phyloP scores from a whole-genome alignment of 2,888 invertebrate species.

The Scaptomyza cyrtandrae region DNA sequence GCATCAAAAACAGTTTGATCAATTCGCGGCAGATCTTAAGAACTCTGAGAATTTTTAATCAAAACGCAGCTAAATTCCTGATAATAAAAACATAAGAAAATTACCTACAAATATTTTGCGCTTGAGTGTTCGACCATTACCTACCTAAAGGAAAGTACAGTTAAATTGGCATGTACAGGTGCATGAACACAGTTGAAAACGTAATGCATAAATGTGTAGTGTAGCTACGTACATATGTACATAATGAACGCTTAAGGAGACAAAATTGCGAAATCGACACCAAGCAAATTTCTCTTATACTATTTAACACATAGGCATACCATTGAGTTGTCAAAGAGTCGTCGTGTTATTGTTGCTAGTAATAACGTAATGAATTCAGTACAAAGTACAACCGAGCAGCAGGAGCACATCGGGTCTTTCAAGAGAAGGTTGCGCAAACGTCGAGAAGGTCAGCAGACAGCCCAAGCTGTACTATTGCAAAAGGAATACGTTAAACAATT shows the following conservation, averaged over 20 bases:
- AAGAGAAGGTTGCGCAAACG: slow-evolving; percentile 63
- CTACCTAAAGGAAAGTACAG: too few species aligned
- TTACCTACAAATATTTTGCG: background rate
- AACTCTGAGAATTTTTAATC: background rate
- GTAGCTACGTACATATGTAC: background rate
- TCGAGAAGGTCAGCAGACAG: slow-evolving; percentile 29
- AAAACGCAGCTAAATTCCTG: background rate
- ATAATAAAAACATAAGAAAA: background rate
- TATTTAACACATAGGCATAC: background rate
- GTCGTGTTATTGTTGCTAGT: slow-evolving; percentile 25
- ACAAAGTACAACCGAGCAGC: slow-evolving; percentile 64
- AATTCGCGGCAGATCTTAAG: background rate
- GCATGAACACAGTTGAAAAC: background rate
- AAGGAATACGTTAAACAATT: slow-evolving; percentile 81
- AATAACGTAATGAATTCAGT: slow-evolving; percentile 80
- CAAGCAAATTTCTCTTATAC: background rate
- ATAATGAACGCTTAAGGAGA: background rate
- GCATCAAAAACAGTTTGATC: background rate
- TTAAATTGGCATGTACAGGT: background rate
- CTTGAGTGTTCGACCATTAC: background rate
- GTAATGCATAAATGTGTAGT: background rate
- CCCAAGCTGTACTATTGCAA: slow-evolving; percentile 39
- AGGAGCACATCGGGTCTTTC: slow-evolving; percentile 66
- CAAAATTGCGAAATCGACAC: background rate
- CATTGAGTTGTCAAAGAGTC: slow-evolving; percentile 20